A percentile compares a stretch with the other conserved stretches of the same genome.
These are phyloP conservation scores for Lochmaea crataegi DNA, from an alignment of 2,888 invertebrate species.

Conservation along the genomic window DNA sequence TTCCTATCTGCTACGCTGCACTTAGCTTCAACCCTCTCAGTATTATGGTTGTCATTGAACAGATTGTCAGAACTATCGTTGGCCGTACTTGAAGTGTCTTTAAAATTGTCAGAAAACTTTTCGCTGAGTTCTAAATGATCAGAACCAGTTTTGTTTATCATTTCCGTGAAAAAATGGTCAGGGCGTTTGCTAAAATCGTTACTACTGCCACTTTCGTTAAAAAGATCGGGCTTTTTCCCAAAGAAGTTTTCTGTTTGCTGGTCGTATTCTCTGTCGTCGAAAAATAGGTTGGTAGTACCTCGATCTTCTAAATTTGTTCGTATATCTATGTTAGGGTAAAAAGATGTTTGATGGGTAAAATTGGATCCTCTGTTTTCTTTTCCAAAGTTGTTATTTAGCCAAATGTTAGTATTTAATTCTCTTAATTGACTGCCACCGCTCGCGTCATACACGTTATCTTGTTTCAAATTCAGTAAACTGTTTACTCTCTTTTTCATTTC, in stretches of 20 bases:
- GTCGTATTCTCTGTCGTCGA: constrained; percentile 44
- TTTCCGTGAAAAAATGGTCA: constrained; percentile 47
- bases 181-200: constrained; percentile 46
- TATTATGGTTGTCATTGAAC: constrained; percentile 31
- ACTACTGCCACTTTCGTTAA: constrained; percentile 30
- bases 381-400: constrained; percentile 43
- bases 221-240: constrained; percentile 41
- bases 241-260: constrained; percentile 43
- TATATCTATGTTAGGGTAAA: constrained; percentile 49
- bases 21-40: constrained; percentile 41
- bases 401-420: constrained; percentile 47
- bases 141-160: constrained; percentile 34
- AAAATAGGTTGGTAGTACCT: constrained; percentile 33
- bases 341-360: constrained; percentile 36
- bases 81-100: constrained; percentile 41
- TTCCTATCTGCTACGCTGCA: constrained; percentile 43
- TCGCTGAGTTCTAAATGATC: constrained; percentile 39
- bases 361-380: constrained; percentile 28
- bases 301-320: constrained; percentile 16
- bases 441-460: constrained; percentile 41
- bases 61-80: constrained; percentile 49
- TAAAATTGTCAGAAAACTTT: constrained; percentile 52
- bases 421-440: constrained; percentile 38
- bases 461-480: constrained; percentile 54
- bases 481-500: constrained; percentile 57